Evolutionary conservation across 2,888 invertebrate species (phyloP), one percentile per base, ranked within the genome.

Genomic region (Drosophila paramelanica): DNA sequence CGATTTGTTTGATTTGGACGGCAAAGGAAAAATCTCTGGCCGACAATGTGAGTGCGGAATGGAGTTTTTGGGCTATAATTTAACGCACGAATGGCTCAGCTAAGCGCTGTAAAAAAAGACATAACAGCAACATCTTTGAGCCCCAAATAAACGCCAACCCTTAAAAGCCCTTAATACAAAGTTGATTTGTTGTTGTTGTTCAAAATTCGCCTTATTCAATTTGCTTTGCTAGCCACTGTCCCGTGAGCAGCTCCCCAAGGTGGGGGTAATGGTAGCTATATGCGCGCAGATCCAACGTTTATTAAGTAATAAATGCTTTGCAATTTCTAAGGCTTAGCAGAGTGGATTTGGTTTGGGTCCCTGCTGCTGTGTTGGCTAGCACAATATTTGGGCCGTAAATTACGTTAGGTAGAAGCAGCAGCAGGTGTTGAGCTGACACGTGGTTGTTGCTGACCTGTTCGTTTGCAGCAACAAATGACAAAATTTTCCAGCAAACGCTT

Each of bases 1-100:
- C 79, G 78, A 86, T 86, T 86, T 88, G 86, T 86, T 88, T 88
- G 85, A 86, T 83, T 88, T 86, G 79, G 79, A 62, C 65, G 65
- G 66, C 14, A 79, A 75, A 68, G 71, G 64, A 62, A 70, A 75
- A 78, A 82, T 84, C 81, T 67, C 72, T 53, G 49, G 13, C 61
- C 64, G 50, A 62, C 52, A 56, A 14, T 52, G 11, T 17, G 31
- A 27, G 27, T 45, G 33, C 51, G 60, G 46, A n/a, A 55, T 42
- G 56, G 53, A 31, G 14, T 38, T 80, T 78, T 82, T 74, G 56
- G 78, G 67, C 81, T 75, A 77, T 82, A 88, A 85, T 85, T 85
- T 85, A 88, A 85, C 88, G 85, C 88, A 81, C 79, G 81, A 85
- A 79, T 77, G 83, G 73, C 20, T 81, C 59, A 73, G 72, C 71